Evolutionary conservation across 2,888 invertebrate species (phyloP), one percentile per base, ranked within the genome.

Genomic region (Acutogordius australiensis): DNA sequence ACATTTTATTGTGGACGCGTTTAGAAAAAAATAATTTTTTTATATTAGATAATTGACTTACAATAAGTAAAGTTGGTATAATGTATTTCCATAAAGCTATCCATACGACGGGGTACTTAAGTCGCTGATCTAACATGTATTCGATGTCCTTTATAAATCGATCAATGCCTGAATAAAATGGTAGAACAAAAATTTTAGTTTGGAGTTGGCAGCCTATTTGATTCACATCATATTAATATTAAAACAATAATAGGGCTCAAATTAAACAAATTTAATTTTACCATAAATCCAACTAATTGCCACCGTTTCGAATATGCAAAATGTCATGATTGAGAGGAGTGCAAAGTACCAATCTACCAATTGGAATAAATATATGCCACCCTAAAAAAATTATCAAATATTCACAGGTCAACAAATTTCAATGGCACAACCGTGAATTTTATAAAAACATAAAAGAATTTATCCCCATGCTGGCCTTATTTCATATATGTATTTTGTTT

Each of bases 331-430:
- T 2, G 72, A 69, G 63, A 72, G 71, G 58, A 69, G 69, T 13
- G 70, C 67, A 63, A 67, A 66, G 63, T 70, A 70, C 70, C 70
- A 71, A 63, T 71, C 71, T 66, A 71, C 70, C 57, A 71, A 66
- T 64, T 70, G 70, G 21, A 71, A 67, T 37, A 69, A 62, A 64
- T 70, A 71, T 62, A 71, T 70, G 44, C 71, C 71, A 62, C 69
- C 70, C 71, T 71, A 63, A 37, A 37, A n/a, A n/a, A n/a, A n/a
- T n/a, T n/a, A n/a, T n/a, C n/a, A n/a, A n/a, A n/a, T n/a, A n/a
- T n/a, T n/a, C n/a, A n/a, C n/a, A n/a, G n/a, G n/a, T n/a, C n/a
- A n/a, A n/a, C n/a, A n/a, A n/a, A n/a, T n/a, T n/a, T n/a, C n/a
- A n/a, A n/a, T n/a, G n/a, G n/a, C n/a, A n/a, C n/a, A n/a, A n/a